Evolutionary conservation across 2,888 invertebrate genomes (phyloP).

Genomic region (Rhimphoctona megacephalus): DNA sequence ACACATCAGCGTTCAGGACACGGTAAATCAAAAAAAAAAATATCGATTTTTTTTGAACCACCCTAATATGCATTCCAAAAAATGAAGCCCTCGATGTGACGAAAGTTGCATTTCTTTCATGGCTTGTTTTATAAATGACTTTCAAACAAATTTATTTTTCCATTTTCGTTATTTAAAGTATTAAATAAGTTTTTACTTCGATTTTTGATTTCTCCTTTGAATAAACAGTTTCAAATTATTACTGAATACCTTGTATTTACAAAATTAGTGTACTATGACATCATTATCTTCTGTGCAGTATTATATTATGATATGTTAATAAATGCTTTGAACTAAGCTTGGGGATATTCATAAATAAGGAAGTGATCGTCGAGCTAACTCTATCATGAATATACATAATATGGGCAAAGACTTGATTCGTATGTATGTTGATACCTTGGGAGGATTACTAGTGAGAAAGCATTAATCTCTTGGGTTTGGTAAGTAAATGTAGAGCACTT

Average conservation of each 20-base stretch:
- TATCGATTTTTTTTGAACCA: not conserved
- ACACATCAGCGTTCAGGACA: too few relatives aligned
- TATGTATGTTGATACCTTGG: conserved; percentile 32
- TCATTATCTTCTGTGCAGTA: not conserved
- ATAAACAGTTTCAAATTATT: not conserved
- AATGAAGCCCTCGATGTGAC: not conserved
- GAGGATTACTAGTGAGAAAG: conserved; percentile 35
- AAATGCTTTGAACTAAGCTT: not conserved
- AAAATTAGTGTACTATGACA: not conserved
- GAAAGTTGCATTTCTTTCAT: not conserved
- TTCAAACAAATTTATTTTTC: not conserved
- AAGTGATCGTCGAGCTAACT: not conserved
- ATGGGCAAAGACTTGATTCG: not conserved
- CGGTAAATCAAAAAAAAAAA: too few relatives aligned
- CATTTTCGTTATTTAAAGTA: not conserved
- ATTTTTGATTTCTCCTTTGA: not conserved
- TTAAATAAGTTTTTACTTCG: not conserved
- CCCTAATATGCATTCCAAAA: not conserved
- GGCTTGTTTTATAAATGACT: not conserved
- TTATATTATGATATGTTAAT: not conserved
- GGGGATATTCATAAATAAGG: conserved; percentile 5
- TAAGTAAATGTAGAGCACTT: conserved; percentile 63
- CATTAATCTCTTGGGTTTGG: conserved; percentile 35
- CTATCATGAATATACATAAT: not conserved
- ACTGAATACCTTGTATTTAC: not conserved